Percentiles rank a stretch among this genome's conserved stretches.
phyloP scores from a whole-genome alignment of 1,140 invertebrate genomes.

The Drosophila sechellia region DNA sequence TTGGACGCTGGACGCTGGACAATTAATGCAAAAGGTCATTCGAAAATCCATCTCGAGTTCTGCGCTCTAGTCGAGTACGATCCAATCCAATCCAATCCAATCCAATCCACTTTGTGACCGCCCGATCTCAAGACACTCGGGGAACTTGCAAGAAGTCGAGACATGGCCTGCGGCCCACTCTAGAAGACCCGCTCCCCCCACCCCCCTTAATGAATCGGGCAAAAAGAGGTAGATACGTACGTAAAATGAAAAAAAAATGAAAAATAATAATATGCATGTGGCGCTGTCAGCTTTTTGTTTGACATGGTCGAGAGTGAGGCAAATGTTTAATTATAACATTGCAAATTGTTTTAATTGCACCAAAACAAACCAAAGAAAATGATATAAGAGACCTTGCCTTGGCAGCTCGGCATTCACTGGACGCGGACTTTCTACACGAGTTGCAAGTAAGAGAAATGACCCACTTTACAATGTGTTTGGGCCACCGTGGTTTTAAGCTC shows the following conservation, averaged over 20 bases:
- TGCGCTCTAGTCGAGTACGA: neutral
- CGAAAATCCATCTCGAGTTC: conserved; percentile 35
- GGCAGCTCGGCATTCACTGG: conserved; percentile 7
- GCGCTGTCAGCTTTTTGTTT: conserved; percentile 46
- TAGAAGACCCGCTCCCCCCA: conserved; percentile 10
- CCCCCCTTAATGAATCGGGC: conserved; percentile 7
- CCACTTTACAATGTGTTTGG: conserved; percentile 1
- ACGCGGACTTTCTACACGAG: conserved; percentile 31
- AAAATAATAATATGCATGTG: conserved; percentile 38
- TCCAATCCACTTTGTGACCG: conserved; percentile 5
- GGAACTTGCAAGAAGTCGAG: conserved; percentile 48
- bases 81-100: neutral
- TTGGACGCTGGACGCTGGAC: conserved; percentile 23
- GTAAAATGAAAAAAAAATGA: neutral
- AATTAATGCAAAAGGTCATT: conserved; percentile 78
- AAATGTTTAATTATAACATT: conserved; percentile 76
- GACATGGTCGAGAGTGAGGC: conserved; percentile 61
- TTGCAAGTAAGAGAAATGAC: conserved; percentile 27
- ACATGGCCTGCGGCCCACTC: conserved; percentile 40
- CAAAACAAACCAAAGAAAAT: conserved; percentile 22
- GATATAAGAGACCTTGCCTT: conserved; percentile 40
- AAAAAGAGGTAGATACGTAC: neutral
- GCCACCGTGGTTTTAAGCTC: neutral
- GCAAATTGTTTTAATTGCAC: conserved; percentile 68
- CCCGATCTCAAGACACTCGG: neutral